Percentiles rank a stretch among this genome's conserved stretches.
These are phyloP conservation scores for Trichonephila inaurata DNA, from an alignment of 1,140 invertebrate genomes.

Conservation along the genomic window DNA sequence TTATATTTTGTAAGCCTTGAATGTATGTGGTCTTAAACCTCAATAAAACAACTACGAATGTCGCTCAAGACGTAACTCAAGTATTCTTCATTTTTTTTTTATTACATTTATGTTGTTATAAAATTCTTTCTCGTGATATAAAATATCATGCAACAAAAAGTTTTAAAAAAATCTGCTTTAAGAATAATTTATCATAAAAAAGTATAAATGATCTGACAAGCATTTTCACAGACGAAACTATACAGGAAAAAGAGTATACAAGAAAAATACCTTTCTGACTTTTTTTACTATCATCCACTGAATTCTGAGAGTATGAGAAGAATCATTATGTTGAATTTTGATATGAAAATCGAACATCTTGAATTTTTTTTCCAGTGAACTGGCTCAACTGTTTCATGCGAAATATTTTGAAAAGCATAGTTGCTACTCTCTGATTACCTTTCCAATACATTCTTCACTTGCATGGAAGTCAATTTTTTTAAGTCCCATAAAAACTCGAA, in stretches of 20 bases:
- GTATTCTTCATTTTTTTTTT: too few relatives aligned
- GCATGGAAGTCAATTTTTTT: not conserved
- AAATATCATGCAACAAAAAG: too few relatives aligned
- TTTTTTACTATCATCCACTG: not conserved
- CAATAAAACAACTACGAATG: too few relatives aligned
- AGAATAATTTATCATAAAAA: too few relatives aligned
- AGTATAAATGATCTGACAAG: too few relatives aligned
- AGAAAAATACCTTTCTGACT: not conserved
- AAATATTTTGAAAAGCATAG: not conserved
- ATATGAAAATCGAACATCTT: not conserved
- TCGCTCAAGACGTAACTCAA: too few relatives aligned
- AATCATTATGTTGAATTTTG: not conserved
- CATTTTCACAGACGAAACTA: too few relatives aligned
- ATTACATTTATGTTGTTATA: too few relatives aligned
- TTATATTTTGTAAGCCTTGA: too few relatives aligned
- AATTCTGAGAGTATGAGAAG: not conserved
- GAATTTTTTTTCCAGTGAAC: not conserved
- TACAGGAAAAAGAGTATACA: not conserved
- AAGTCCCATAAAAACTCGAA: not conserved
- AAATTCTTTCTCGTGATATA: too few relatives aligned
- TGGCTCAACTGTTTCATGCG: not conserved
- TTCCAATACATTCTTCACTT: not conserved
- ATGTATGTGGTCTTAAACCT: too few relatives aligned
- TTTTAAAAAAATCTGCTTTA: too few relatives aligned
- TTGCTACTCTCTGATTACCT: not conserved